phyloP scores from a whole-genome alignment of 2,113 vertebrate species.

The Bufo bufo region DNA sequence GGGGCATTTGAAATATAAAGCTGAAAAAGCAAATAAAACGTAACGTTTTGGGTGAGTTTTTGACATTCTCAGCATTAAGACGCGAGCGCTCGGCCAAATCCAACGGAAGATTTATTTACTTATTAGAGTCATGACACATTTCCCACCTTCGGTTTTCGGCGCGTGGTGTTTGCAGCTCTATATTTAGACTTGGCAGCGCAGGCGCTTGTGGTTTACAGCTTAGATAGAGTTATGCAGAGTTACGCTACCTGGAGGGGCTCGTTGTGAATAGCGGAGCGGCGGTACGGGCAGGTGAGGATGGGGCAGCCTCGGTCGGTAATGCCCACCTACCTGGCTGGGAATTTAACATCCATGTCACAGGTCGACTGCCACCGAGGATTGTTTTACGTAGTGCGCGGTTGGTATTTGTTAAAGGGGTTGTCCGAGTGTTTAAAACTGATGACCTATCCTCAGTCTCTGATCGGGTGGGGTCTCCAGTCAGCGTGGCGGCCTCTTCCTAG shows the following conservation, averaged over 20 bases:
- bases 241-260: neutral
- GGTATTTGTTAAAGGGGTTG: too few species aligned
- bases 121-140: slow-evolving; percentile 10
- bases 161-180: slow-evolving; percentile 15
- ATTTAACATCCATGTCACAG: too few species aligned
- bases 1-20: too few species aligned
- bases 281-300: neutral
- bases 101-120: slow-evolving; percentile 1
- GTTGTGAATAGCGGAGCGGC: neutral
- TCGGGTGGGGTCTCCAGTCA: too few species aligned
- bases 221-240: slow-evolving; percentile 1
- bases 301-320: neutral
- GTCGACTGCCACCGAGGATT: too few species aligned
- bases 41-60: neutral
- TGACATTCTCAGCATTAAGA: neutral
- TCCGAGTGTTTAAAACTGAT: too few species aligned
- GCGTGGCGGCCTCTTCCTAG: too few species aligned
- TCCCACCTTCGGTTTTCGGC: slow-evolving; percentile 12
- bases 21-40: neutral
- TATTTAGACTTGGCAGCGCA: neutral
- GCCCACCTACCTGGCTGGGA: too few species aligned
- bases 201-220: neutral
- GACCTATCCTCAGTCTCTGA: too few species aligned
- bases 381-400: too few species aligned
- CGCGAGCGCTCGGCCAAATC: neutral